A percentile compares a stretch with the other conserved stretches of the same genome.
Evolutionary conservation across 2,888 invertebrate genomes (phyloP).

Genomic region (Leucophenga montana): DNA sequence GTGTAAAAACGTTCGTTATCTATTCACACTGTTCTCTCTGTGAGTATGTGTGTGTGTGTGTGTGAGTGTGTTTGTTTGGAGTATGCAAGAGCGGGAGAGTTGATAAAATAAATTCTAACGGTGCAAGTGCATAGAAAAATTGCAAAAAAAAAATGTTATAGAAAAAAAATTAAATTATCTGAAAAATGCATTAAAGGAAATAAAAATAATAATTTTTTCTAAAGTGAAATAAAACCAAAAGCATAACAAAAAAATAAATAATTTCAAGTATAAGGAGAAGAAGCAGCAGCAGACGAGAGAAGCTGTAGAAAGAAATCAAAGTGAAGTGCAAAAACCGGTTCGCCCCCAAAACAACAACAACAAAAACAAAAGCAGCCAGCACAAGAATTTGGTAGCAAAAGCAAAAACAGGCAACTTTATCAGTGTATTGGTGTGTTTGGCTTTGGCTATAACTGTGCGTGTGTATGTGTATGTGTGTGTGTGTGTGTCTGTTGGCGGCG

Average conservation of each 20-base stretch:
- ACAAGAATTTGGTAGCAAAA: constrained; percentile 42
- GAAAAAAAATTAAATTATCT: constrained; percentile 13
- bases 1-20: neutral
- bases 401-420: constrained; percentile 41
- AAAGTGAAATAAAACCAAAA: too few species aligned
- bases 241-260: neutral
- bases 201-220: too few species aligned
- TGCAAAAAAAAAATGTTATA: constrained; percentile 11
- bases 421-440: constrained; percentile 30
- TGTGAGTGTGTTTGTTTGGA: neutral
- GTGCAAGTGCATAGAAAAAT: constrained; percentile 8
- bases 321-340: constrained; percentile 67
- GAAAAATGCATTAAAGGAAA: constrained; percentile 22
- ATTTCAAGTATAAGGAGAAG: neutral
- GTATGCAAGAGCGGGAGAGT: neutral
- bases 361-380: constrained; percentile 41
- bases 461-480: neutral
- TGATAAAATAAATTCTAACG: constrained; percentile 12
- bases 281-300: neutral
- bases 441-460: constrained; percentile 22
- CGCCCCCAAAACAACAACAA: constrained; percentile 49
- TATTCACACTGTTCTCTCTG: neutral
- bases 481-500: constrained; percentile 16
- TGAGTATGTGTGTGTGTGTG: neutral
- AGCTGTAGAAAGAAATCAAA: constrained; percentile 26